phyloP scores from a whole-genome alignment of 2,797 vertebrate species.

The Sternarchorhynchus goeldii region DNA sequence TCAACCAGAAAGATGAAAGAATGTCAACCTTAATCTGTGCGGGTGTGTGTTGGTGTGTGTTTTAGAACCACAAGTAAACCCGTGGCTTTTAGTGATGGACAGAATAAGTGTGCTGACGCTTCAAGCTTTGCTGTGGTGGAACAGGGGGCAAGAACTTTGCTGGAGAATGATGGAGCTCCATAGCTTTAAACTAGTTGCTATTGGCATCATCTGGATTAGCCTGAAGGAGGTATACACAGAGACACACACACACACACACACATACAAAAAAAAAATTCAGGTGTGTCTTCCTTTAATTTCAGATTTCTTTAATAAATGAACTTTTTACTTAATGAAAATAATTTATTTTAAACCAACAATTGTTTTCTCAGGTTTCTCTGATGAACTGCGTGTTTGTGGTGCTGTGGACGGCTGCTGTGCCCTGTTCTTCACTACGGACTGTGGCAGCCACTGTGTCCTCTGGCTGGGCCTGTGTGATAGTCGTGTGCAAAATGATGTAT shows the following conservation, averaged over 20 bases:
- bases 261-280: background rate
- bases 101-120: conserved; percentile 67
- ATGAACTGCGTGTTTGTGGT: conserved; percentile 78
- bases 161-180: conserved; percentile 81
- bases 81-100: conserved; percentile 73
- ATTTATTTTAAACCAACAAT: no score
- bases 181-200: conserved; percentile 73
- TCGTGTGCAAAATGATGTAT: conserved; percentile 83
- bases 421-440: conserved; percentile 70
- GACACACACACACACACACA: conserved; percentile 30
- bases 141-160: conserved; percentile 67
- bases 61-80: conserved; percentile 54
- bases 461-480: conserved; percentile 77
- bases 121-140: conserved; percentile 65
- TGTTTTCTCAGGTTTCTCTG: conserved; percentile 72
- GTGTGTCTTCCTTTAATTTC: no score
- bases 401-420: conserved; percentile 77
- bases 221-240: conserved; percentile 71
- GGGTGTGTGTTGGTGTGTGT: conserved; percentile 40
- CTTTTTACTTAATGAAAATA: no score
- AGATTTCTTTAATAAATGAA: no score
- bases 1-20: background rate
- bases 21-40: background rate
- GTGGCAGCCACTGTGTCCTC: conserved; percentile 72
- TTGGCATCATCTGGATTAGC: conserved; percentile 76